Evolutionary conservation across 1,140 invertebrate genomes (phyloP).

Genomic region (Platyura marginata): DNA sequence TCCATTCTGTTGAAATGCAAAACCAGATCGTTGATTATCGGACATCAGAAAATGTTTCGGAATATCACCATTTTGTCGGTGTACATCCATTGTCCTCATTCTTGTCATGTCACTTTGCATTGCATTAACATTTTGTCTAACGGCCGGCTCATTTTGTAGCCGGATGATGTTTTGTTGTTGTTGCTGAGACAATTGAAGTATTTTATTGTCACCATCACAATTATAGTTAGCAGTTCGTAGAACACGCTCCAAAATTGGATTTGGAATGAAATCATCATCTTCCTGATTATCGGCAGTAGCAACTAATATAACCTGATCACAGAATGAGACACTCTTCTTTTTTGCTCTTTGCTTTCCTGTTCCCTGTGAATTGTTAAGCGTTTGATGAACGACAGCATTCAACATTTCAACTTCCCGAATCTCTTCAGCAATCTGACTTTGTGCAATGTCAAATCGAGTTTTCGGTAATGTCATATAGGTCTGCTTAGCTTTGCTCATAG

Average conservation of each 20-base stretch:
- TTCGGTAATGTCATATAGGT: slow-evolving; percentile 6
- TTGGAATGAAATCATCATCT: slow-evolving; percentile 75
- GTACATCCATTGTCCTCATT: slow-evolving; percentile 5
- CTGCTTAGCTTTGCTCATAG: slow-evolving; percentile 10
- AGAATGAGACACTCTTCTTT: slow-evolving; percentile 88
- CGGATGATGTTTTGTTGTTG: slow-evolving; percentile 33
- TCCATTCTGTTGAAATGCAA: background rate
- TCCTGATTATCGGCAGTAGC: slow-evolving; percentile 82
- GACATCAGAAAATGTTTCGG: background rate
- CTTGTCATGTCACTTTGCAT: background rate
- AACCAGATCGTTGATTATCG: slow-evolving; percentile 8
- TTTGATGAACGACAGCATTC: slow-evolving; percentile 28
- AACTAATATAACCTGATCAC: slow-evolving; percentile 79
- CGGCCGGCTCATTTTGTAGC: slow-evolving; percentile 23
- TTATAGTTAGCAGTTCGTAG: slow-evolving; percentile 49
- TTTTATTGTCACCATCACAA: slow-evolving; percentile 24
- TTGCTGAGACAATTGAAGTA: slow-evolving; percentile 30
- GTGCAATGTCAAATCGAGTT: slow-evolving; percentile 19
- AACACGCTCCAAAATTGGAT: slow-evolving; percentile 75
- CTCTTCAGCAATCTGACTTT: slow-evolving; percentile 28
- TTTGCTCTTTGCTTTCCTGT: slow-evolving; percentile 35
- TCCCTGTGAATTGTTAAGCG: slow-evolving; percentile 14
- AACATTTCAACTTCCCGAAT: slow-evolving; percentile 32
- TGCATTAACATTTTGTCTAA: background rate
- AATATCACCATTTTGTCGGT: too few relatives aligned